Conservation (phyloP, 2,888 invertebrate genomes). For the Polymixis flavicincta region DNA sequence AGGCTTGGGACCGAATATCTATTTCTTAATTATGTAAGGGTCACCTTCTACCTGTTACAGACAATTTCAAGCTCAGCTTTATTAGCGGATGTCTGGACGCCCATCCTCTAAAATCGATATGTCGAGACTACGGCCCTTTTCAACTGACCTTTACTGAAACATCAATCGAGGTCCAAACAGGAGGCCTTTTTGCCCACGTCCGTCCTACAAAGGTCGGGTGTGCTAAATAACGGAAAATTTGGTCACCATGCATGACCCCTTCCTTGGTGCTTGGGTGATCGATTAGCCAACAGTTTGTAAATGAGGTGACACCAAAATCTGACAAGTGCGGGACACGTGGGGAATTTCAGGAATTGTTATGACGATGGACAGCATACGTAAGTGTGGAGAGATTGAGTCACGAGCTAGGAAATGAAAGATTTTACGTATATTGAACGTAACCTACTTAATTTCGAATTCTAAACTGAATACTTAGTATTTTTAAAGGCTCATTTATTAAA, state of each 20-base stretch:
- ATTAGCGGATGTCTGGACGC: slow-evolving; percentile 51
- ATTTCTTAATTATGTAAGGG: slow-evolving; percentile 7
- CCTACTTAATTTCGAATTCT: slow-evolving; percentile 52
- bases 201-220: slow-evolving; percentile 51
- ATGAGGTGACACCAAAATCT: slow-evolving; percentile 71
- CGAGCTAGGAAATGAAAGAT: slow-evolving; percentile 55
- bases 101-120: slow-evolving; percentile 76
- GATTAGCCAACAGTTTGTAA: slow-evolving; percentile 51
- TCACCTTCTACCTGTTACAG: slow-evolving; percentile 27
- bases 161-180: slow-evolving; percentile 32
- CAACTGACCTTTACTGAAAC: slow-evolving; percentile 73
- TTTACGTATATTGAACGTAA: slow-evolving; percentile 50
- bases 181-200: slow-evolving; percentile 16
- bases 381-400: slow-evolving; percentile 61
- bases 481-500: slow-evolving; percentile 56
- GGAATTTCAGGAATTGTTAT: slow-evolving; percentile 54
- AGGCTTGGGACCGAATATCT: no score
- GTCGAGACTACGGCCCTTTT: slow-evolving; percentile 72
- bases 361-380: slow-evolving; percentile 48
- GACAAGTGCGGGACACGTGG: slow-evolving; percentile 50
- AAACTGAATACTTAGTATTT: slow-evolving; percentile 48
- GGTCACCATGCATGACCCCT: not conserved
- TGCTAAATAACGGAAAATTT: slow-evolving; percentile 46
- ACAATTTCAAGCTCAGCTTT: slow-evolving; percentile 41
- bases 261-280: slow-evolving; percentile 22